phyloP scores from a whole-genome alignment of 1,140 invertebrate species.

The Oncopeltus fasciatus region DNA sequence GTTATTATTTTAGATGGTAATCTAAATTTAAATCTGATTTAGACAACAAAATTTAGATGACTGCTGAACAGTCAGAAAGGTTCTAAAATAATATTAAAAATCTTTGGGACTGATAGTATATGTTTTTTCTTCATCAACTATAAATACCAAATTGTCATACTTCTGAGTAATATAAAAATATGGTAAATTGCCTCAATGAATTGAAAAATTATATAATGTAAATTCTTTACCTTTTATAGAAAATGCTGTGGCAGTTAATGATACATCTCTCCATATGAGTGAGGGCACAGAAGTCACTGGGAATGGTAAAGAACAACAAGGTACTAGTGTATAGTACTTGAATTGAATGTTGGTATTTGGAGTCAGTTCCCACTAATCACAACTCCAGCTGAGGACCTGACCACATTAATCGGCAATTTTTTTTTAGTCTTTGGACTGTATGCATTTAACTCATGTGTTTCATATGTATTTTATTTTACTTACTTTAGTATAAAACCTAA shows the following conservation, averaged over 20 bases:
- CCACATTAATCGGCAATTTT: not conserved
- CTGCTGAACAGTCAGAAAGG: too few relatives aligned
- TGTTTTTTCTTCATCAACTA: too few relatives aligned
- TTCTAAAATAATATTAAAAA: too few relatives aligned
- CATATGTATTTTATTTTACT: not conserved
- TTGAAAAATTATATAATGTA: too few relatives aligned
- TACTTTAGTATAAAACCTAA: not conserved
- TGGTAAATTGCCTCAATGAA: too few relatives aligned
- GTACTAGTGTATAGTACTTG: constrained; percentile 10
- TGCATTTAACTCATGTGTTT: not conserved
- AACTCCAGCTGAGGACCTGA: not conserved
- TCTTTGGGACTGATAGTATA: too few relatives aligned
- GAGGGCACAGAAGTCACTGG: constrained; percentile 12
- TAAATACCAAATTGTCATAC: too few relatives aligned
- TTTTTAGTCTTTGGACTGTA: not conserved
- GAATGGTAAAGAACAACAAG: constrained; percentile 5
- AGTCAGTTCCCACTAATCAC: not conserved
- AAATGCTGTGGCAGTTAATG: constrained; percentile 11
- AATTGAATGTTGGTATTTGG: not conserved
- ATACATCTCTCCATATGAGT: constrained; percentile 19
- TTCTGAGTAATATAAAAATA: too few relatives aligned
- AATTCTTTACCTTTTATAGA: too few relatives aligned
- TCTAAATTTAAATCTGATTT: too few relatives aligned
- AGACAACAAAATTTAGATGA: too few relatives aligned
- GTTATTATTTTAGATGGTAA: too few relatives aligned